These are phyloP conservation scores for Idris sp. DNA, from an alignment of 1,140 invertebrate species.

Conservation along the genomic window DNA sequence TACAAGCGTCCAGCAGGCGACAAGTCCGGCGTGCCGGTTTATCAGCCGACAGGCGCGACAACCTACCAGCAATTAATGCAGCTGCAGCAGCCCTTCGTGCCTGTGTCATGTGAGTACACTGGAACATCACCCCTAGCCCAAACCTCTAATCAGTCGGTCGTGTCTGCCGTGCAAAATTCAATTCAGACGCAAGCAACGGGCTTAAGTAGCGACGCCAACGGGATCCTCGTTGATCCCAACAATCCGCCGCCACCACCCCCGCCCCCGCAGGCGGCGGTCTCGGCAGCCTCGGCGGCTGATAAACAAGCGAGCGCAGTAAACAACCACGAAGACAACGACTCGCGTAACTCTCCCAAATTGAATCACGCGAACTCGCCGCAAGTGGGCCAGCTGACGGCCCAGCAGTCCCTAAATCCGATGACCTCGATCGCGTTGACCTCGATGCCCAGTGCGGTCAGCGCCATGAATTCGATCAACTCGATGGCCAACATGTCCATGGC, in stretches of 20 bases:
- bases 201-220: conserved; percentile 69
- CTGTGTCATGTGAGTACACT: conserved; percentile 95
- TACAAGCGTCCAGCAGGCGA: conserved; percentile 96
- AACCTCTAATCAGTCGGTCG: conserved; percentile 77
- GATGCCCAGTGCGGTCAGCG: conserved; percentile 66
- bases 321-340: conserved; percentile 73
- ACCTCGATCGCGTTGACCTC: conserved; percentile 71
- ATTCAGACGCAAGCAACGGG: conserved; percentile 69
- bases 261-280: conserved; percentile 58
- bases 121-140: conserved; percentile 82
- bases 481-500: conserved; percentile 63
- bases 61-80: conserved; percentile 97
- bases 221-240: conserved; percentile 80
- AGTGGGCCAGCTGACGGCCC: conserved; percentile 62
- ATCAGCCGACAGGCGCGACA: conserved; percentile 90
- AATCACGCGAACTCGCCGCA: conserved; percentile 72
- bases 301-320: conserved; percentile 69
- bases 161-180: conserved; percentile 74
- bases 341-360: conserved; percentile 77
- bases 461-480: conserved; percentile 64
- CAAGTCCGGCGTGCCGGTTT: conserved; percentile 96
- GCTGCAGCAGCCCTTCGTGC: conserved; percentile 94
- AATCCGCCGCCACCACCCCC: conserved; percentile 77
- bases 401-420: conserved; percentile 68
- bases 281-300: conserved; percentile 64